Evolutionary conservation across 2,797 vertebrate genomes (phyloP), one percentile per base, ranked within the genome.

Genomic region (Malurus splendens): DNA sequence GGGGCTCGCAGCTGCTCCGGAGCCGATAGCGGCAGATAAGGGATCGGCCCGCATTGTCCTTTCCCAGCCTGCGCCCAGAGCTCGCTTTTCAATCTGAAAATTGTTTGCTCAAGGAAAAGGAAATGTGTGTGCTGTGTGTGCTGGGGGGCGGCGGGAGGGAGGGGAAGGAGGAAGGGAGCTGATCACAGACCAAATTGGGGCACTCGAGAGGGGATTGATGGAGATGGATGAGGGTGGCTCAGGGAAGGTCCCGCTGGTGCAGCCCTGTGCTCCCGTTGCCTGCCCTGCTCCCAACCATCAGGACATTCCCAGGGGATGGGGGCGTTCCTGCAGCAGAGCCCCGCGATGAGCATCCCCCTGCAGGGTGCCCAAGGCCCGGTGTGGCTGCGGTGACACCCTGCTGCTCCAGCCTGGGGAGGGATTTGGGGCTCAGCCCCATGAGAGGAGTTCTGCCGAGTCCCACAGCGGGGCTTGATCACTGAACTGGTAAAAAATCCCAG

Each of bases 1-100:
- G 94, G 82, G 61, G 52, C 87, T 94, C 68, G 36, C 94, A 96
- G 95, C 87, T 78, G 93, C 90, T n/a, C 42, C 51, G 64, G 68
- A 88, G 87, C 76, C 94, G 91, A 95, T 94, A 95, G 72, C 86
- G 39, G 80, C 59, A 95, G 95, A 96, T 96, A 96, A 95, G 93
- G 65, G 71, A 66, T 5, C 11, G 57, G 77, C 45, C 82, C 70
- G 14, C 89, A 91, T 93, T 93, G 93, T 95, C 90, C 72, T 86
- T 90, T 77, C 66, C 65, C 92, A 87, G 73, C 68, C 80, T 76
- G 78, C 50, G 7, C 33, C n/a, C 57, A 16, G 78, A 77, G 89
- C 42, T 90, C 44, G 9, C 82, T 89, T 92, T 87, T 57, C 70
- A 94, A 94, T 91, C 85, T 79, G 90, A 85, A 93, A 94, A 89